Evolutionary conservation across 2,797 vertebrate genomes (phyloP), one percentile per base, ranked within the genome.

Genomic region (Argentina silus): DNA sequence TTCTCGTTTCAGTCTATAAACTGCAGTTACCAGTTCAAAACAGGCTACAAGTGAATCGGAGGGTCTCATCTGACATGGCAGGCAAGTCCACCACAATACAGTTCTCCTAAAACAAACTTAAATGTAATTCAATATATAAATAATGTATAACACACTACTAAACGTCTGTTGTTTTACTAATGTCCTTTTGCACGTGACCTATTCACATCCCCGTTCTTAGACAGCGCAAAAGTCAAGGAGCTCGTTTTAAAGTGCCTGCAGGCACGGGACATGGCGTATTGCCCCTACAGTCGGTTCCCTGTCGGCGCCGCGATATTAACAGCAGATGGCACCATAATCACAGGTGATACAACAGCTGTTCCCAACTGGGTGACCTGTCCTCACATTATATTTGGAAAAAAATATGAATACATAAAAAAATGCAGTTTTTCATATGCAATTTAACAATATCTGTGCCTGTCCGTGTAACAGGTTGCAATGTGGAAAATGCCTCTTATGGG

Each of bases 401-500:
- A 57, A 43, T 45, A 47, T 3, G 15, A n/a, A 1, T 14, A 81
- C 0, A 36, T 23, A 19, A 10, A 9, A 19, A 61, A 45, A 53
- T 2, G 21, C 7, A 55, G 50, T 45, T 36, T 48, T 15, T 42
- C 7, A 55, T 11, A 51, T 70, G 51, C 73, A 6, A 56, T 75
- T 23, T 19, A 19, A 8, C 15, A 56, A 0, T 69, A 4, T 78
- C 21, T 63, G 6, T 57, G 9, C 62, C 5, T 70, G 8, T 84
- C 1, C 77, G 3, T 81, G 45, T 70, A 77, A 17, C 88, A 99
- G 97, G 97, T 17, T 98, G 96, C 83, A 99, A 98, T 0, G 83
- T 99, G 67, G 97, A 98, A 87, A 99, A 98, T 0, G 95, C 95
- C 42, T 94, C 92, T 74, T 94, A 92, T 19, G 91, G 94, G 0